Percentiles rank a stretch among this genome's conserved stretches.
These are phyloP conservation scores for Holacanthella duospinosa DNA, from an alignment of 2,888 invertebrate genomes.

Conservation along the genomic window DNA sequence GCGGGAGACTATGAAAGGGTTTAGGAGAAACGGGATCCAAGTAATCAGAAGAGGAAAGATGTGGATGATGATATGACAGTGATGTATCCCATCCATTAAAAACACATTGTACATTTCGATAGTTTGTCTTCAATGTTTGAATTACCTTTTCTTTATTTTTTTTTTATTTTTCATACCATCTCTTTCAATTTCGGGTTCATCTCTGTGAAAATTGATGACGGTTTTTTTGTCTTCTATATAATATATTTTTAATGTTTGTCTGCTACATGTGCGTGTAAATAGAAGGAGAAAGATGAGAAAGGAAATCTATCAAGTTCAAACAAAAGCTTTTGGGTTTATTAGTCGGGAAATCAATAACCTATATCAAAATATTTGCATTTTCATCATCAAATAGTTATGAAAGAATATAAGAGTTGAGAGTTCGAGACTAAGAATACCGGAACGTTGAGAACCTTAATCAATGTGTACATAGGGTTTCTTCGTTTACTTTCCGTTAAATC, in stretches of 20 bases:
- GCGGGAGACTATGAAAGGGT: neutral
- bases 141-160: slow-evolving; percentile 20
- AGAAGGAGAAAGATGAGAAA: slow-evolving; percentile 29
- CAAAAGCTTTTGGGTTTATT: slow-evolving; percentile 18
- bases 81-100: slow-evolving; percentile 37
- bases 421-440: no score
- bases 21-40: no score
- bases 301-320: slow-evolving; percentile 37
- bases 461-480: no score
- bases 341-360: slow-evolving; percentile 37
- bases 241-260: neutral
- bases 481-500: no score
- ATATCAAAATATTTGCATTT: slow-evolving; percentile 38
- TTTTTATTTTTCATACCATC: slow-evolving; percentile 26
- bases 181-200: no score
- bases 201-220: neutral
- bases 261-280: neutral
- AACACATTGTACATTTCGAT: slow-evolving; percentile 15
- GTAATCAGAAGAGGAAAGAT: no score
- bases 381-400: slow-evolving; percentile 20
- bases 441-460: no score
- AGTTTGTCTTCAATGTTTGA: slow-evolving; percentile 6
- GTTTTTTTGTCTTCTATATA: slow-evolving; percentile 10
- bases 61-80: slow-evolving; percentile 36
- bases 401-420: no score